These are phyloP conservation scores for Tetheella fluctuosa DNA, from an alignment of 2,888 invertebrate species.

Conservation along the genomic window DNA sequence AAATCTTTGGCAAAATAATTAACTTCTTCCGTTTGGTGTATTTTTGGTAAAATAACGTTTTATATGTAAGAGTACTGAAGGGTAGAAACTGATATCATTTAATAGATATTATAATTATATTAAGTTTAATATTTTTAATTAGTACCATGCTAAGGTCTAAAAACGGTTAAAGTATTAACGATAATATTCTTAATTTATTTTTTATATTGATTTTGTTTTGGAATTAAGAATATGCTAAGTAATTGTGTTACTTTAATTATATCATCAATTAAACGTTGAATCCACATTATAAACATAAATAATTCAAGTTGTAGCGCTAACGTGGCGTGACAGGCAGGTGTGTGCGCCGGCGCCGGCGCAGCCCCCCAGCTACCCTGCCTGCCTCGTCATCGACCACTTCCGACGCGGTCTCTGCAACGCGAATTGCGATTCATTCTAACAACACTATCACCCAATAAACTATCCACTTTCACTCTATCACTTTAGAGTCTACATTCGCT, in stretches of 20 bases:
- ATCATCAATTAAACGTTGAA: constrained; percentile 12
- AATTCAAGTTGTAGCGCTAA: constrained; percentile 41
- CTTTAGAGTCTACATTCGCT: constrained; percentile 39
- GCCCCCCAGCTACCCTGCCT: constrained; percentile 48
- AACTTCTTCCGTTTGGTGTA: too few relatives aligned
- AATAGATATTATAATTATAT: too few relatives aligned
- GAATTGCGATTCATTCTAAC: constrained; percentile 45
- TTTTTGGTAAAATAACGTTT: too few relatives aligned
- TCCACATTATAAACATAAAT: constrained; percentile 29
- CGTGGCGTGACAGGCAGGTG: constrained; percentile 68
- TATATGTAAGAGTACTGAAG: too few relatives aligned
- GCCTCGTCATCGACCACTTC: constrained; percentile 44
- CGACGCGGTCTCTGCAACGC: constrained; percentile 54
- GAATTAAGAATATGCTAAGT: background rate
- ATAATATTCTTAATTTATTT: too few relatives aligned
- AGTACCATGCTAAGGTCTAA: too few relatives aligned
- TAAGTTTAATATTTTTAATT: too few relatives aligned
- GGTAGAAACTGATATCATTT: too few relatives aligned
- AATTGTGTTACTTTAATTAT: too few relatives aligned
- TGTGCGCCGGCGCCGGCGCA: constrained; percentile 46
- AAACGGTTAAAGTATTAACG: too few relatives aligned
- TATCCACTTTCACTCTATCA: constrained; percentile 22
- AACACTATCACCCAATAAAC: constrained; percentile 23
- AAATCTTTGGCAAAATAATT: too few relatives aligned
- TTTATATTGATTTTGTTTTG: constrained; percentile 3